Percentiles rank a stretch among this genome's conserved stretches.
Conservation (phyloP, 2,888 invertebrate species). For the Eupithecia abbreviata region DNA sequence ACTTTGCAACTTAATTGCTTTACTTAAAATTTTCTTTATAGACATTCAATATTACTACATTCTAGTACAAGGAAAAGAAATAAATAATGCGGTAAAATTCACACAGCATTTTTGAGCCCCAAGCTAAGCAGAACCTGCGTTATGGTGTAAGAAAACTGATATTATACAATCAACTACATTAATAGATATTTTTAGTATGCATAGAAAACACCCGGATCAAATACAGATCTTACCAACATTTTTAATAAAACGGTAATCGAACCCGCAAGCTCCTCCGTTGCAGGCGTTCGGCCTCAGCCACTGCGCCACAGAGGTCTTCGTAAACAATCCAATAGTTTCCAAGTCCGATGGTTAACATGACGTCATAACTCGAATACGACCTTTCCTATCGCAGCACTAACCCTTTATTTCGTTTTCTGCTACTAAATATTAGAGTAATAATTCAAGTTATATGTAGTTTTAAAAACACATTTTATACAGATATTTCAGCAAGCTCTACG, state of each 20-base stretch:
- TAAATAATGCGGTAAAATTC: background rate
- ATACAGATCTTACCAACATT: background rate
- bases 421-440: constrained; percentile 57
- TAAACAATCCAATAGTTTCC: constrained; percentile 40
- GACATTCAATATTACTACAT: background rate
- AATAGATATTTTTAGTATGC: background rate
- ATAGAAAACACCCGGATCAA: too few relatives aligned
- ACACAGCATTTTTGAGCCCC: background rate
- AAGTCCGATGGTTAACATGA: constrained; percentile 41
- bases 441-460: constrained; percentile 44
- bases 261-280: too few relatives aligned
- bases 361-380: constrained; percentile 49
- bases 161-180: background rate
- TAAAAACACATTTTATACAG: background rate
- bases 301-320: background rate
- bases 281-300: background rate
- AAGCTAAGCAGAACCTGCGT: background rate
- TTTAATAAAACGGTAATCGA: background rate
- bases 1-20: constrained; percentile 20
- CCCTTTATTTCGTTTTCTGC: constrained; percentile 55
- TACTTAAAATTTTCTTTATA: background rate
- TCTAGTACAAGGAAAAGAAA: background rate
- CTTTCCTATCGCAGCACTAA: constrained; percentile 64
- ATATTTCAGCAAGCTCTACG: constrained; percentile 9
- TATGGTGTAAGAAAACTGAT: background rate